These are phyloP conservation scores for Trematocara macrostoma DNA, from an alignment of 2,113 vertebrate species.

Conservation along the genomic window DNA sequence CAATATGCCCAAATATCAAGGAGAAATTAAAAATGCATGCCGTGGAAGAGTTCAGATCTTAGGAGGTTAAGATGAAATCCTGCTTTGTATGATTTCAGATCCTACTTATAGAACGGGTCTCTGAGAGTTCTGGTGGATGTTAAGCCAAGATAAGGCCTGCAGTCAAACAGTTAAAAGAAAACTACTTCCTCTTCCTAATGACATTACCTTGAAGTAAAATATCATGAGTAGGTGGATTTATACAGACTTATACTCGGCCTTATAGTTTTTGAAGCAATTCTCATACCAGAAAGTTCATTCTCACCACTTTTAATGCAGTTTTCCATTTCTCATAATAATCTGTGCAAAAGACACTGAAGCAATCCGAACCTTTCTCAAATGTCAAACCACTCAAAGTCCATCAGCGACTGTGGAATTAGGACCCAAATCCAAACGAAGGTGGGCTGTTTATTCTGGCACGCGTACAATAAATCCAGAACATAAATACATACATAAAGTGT, in stretches of 20 bases:
- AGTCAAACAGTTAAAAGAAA: not conserved
- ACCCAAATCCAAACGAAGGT: too few species aligned
- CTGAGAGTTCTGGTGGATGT: not conserved
- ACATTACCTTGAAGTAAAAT: not conserved
- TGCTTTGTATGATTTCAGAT: not conserved
- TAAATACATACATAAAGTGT: not conserved
- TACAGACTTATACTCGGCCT: not conserved
- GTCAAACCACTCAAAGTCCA: too few species aligned
- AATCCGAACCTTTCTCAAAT: rapidly evolving
- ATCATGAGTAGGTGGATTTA: not conserved
- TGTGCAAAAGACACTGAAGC: not conserved
- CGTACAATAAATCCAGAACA: not conserved
- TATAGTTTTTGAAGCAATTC: not conserved
- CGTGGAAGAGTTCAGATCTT: too few species aligned
- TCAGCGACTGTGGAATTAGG: too few species aligned
- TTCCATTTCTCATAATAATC: not conserved
- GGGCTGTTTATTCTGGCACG: not conserved
- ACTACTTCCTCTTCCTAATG: rapidly evolving
- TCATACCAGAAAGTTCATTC: not conserved
- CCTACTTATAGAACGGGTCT: rapidly evolving
- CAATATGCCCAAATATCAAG: too few species aligned
- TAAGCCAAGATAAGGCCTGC: not conserved
- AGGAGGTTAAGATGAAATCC: not conserved
- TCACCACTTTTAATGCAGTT: not conserved
- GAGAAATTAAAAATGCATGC: too few species aligned